Base-by-base conservation (phyloP, 2,797 vertebrate genomes). In the Acestrorhynchus altus region DNA sequence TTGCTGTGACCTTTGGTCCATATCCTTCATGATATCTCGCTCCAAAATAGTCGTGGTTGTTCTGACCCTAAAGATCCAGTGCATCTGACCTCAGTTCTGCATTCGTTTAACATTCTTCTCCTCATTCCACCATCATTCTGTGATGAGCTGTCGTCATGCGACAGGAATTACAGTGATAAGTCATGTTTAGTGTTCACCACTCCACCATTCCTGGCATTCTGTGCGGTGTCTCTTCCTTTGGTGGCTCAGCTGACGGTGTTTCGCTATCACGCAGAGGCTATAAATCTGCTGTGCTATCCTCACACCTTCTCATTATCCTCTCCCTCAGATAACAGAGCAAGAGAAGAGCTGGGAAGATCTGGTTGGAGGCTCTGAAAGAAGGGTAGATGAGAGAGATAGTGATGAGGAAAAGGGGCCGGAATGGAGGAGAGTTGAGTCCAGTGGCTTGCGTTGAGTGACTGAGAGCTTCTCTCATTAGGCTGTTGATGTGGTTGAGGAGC, bases 81-180 rank as follows among this genome's bases (percentile, higher is more conserved):
- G 47, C 9, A 52, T 46, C 22, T 11, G 26, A 77, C 78, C 78
- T 63, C 75, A 82, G 78, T 60, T 82, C 83, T 80, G 74, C 59
- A 28, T 81, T 79, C 52, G 16, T 76, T 85, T 78, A 80, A 72
- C 75, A 81, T 81, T 81, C 80, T 57, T 81, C 28, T 16, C 26
- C 63, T 73, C 24, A 42, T 81, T 68, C 72, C 56, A 66, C 68
- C 57, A 49, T 70, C 57, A 40, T 69, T 66, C 24, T 74, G 26
- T 24, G 12, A 70, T 65, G 15, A 22, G 6, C 72, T 59, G 71
- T 72, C 67, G 54, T 77, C 72, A 74, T 54, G 51, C 57, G 8
- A 28, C 51, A 71, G 74, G 69, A 81, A 76, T 76, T 47, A 15
- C 20, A 26, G 76, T 67, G 72, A 76, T 76, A 61, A 82, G 77